Conservation (phyloP, 2,888 invertebrate genomes). For the Rugalucina vietnamica region DNA sequence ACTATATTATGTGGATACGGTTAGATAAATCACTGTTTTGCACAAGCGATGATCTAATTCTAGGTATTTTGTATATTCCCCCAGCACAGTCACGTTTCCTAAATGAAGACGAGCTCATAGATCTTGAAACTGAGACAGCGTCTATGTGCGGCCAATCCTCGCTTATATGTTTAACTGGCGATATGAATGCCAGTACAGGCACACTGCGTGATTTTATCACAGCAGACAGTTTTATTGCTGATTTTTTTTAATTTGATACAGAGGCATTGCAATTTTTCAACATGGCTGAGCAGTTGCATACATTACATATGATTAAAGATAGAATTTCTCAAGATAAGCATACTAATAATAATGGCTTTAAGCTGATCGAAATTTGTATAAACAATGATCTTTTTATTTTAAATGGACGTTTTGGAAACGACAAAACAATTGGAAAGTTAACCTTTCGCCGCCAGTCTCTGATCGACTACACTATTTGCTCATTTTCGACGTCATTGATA, state of each 20-base stretch:
- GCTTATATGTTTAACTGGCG: not conserved
- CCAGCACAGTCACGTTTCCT: not conserved
- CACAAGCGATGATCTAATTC: not conserved
- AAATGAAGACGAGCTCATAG: not conserved
- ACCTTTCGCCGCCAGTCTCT: not conserved
- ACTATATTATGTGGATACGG: not conserved
- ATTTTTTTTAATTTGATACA: not conserved
- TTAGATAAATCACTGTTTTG: not conserved
- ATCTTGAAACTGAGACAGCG: not conserved
- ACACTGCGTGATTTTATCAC: not conserved
- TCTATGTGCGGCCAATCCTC: not conserved
- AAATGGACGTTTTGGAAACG: not conserved
- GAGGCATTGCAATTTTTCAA: not conserved
- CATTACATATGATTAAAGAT: not conserved
- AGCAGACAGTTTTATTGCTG: not conserved
- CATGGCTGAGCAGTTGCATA: not conserved
- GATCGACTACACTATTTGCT: not conserved
- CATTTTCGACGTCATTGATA: not conserved
- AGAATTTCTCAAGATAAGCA: not conserved
- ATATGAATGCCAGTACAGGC: not conserved
- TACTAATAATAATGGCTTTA: not conserved
- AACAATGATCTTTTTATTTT: not conserved
- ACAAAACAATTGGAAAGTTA: not conserved
- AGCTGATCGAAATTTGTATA: not conserved
- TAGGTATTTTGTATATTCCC: not conserved